Base-by-base conservation (phyloP, 2,797 vertebrate species). In the Megalops cyprinoides region DNA sequence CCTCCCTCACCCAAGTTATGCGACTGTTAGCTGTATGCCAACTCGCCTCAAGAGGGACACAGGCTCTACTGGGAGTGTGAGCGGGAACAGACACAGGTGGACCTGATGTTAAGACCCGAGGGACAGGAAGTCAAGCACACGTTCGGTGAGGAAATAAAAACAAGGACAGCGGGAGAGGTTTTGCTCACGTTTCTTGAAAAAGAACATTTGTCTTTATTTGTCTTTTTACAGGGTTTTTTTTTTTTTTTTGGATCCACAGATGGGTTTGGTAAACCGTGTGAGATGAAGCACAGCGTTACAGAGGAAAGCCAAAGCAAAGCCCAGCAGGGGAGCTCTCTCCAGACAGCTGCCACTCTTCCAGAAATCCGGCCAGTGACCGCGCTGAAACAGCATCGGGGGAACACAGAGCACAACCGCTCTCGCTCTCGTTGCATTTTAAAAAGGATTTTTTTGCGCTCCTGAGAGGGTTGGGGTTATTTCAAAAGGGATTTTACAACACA, bases 151-250 rank as follows among this genome's bases (percentile, higher is more conserved):
- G 15, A 75, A 69, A 58, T 49, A 42, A 73, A 53, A 28, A 81
- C 73, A 77, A 74, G 58, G 71, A 77, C 69, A 81, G 49, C 51
- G 77, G 74, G 78, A 65, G 15, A 55, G 44, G 7, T 25, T 55
- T 23, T 46, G 48, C 25, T 44, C n/a, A 62, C 55, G 25, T 91
- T 92, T 92, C 91, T 89, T 92, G 81, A 74, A 28, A 20, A 84
- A 84, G 74, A 89, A 76, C 31, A 49, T 69, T 78, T 67, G 10
- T 62, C 48, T 75, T 76, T 56, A 78, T 51, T 79, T 77, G 65
- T 83, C 73, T 58, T 18, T 5, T 9, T 46, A 80, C 77, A 49
- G 62, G 48, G 53, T 37, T 18, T 39, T 10, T 67, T 67, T 42
- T 48, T 53, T 37, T 18, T 39, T 10, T 67, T 67, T 42, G 23